A percentile compares a stretch with the other conserved stretches of the same genome.
Conservation (phyloP, 1,140 invertebrate genomes). For the Neodiprion lecontei region DNA sequence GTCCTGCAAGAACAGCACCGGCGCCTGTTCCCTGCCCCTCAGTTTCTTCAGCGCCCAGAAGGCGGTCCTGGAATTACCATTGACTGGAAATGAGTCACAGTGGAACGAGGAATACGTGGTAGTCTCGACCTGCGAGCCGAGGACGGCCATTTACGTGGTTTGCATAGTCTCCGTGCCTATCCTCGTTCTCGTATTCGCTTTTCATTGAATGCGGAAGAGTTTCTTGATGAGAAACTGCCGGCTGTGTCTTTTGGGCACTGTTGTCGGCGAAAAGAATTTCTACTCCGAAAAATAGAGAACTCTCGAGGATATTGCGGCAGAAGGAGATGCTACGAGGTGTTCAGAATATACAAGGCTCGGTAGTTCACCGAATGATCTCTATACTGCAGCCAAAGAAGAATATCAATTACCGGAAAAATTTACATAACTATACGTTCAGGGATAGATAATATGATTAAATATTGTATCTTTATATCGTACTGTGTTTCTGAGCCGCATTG, state of each 20-base stretch:
- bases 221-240: not conserved
- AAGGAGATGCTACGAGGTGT: too few relatives aligned
- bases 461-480: too few relatives aligned
- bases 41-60: conserved; percentile 74
- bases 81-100: conserved; percentile 67
- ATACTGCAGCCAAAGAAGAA: too few relatives aligned
- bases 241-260: not conserved
- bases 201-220: conserved; percentile 60
- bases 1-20: conserved; percentile 68
- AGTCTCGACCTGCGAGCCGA: conserved; percentile 75
- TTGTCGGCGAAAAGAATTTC: not conserved
- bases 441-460: too few relatives aligned
- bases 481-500: too few relatives aligned
- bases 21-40: conserved; percentile 69
- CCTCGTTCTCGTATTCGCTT: conserved; percentile 76
- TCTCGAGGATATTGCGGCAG: too few relatives aligned
- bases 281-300: not conserved
- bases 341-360: too few relatives aligned
- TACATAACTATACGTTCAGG: too few relatives aligned
- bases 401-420: too few relatives aligned
- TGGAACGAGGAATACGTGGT: conserved; percentile 80
- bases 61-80: conserved; percentile 69
- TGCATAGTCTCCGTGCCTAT: conserved; percentile 76
- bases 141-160: conserved; percentile 72
- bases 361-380: too few relatives aligned